These are phyloP conservation scores for Physella acuta DNA, from an alignment of 1,140 invertebrate species.

Conservation along the genomic window DNA sequence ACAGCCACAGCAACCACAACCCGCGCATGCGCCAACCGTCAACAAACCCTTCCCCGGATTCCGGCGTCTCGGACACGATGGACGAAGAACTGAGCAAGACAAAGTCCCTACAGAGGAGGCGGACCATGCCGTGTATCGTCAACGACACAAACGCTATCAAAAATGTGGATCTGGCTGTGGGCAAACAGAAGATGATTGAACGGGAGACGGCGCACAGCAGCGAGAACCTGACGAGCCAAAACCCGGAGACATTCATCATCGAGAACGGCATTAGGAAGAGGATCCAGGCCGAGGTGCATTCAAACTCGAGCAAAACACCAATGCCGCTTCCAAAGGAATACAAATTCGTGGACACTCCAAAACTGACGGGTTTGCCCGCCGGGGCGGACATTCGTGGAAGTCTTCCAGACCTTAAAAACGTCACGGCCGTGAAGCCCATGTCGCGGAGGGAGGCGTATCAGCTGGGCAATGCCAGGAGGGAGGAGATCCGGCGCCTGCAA, in stretches of 20 bases:
- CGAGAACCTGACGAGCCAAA: slow-evolving; percentile 49
- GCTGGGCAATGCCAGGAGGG: slow-evolving; percentile 86
- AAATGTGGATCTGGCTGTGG: slow-evolving; percentile 11
- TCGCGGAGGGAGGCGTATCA: slow-evolving; percentile 92
- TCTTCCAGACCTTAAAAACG: slow-evolving; percentile 82
- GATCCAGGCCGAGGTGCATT: slow-evolving; percentile 46
- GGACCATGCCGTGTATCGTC: slow-evolving; percentile 56
- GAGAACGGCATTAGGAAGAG: slow-evolving; percentile 61
- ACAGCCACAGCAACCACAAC: slow-evolving; percentile 29
- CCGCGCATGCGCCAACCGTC: slow-evolving; percentile 23
- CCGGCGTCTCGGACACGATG: slow-evolving; percentile 57
- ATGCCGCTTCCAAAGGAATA: slow-evolving; percentile 53
- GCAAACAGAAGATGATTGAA: slow-evolving; percentile 36
- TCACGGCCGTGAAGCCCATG: slow-evolving; percentile 71
- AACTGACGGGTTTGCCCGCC: slow-evolving; percentile 25
- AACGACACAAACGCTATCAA: slow-evolving; percentile 27
- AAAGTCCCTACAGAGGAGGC: slow-evolving; percentile 47
- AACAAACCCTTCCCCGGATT: slow-evolving; percentile 59
- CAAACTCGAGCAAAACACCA: slow-evolving; percentile 53
- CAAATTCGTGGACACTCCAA: slow-evolving; percentile 83
- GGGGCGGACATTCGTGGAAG: slow-evolving; percentile 61
- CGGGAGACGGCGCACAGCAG: slow-evolving; percentile 49
- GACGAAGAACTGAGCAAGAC: slow-evolving; percentile 45
- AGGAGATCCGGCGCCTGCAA: slow-evolving; percentile 86
- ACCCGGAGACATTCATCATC: slow-evolving; percentile 58